Base-by-base conservation (phyloP, 2,797 vertebrate genomes). In the Trematomus bernacchii region DNA sequence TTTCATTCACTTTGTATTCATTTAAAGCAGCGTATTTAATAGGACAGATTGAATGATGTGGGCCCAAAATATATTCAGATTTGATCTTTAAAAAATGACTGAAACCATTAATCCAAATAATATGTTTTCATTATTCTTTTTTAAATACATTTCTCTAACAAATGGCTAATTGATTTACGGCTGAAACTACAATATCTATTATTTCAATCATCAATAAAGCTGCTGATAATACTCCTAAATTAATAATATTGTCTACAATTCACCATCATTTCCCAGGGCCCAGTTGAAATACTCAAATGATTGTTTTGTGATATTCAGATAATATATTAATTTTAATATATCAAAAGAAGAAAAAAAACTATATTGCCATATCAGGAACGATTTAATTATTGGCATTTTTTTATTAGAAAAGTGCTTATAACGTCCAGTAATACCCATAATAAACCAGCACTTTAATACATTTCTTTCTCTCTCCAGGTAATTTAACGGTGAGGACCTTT, bases 391-490 rank as follows among this genome's bases (percentile, higher is more conserved):
- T 11, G 12, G 2, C 1, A 8, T 27, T 27, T 27, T 27, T 27
- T 27, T 27, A 27, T 27, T 27, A 27, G 1, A 27, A 27, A 27
- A 27, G 27, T 27, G 27, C 27, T 27, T 27, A 27, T 27, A 27
- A 21, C 0, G 0, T 27, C n/a, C 19, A 1, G n/a, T 48, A 19
- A 50, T 50, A 50, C 33, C 33, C 33, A 16, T 47, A 53, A 30
- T 23, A 16, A 23, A 27, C 12, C 14, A 44, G 43, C 2, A 10
- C 2, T 6, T 46, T 19, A 11, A 66, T 48, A 13, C 27, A 9
- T 57, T 58, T n/a, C 13, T 55, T 16, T 80, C 13, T 77, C 44
- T 62, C 6, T 52, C 8, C 73, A 89, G 89, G 3, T 3, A 0
- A 0, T 0, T 0, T 0, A 0, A 27, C 0, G 27, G 47, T 0